A percentile compares a stretch with the other conserved stretches of the same genome.
Conservation (phyloP, 2,797 vertebrate genomes). For the Pteronotus mesoamericanus region DNA sequence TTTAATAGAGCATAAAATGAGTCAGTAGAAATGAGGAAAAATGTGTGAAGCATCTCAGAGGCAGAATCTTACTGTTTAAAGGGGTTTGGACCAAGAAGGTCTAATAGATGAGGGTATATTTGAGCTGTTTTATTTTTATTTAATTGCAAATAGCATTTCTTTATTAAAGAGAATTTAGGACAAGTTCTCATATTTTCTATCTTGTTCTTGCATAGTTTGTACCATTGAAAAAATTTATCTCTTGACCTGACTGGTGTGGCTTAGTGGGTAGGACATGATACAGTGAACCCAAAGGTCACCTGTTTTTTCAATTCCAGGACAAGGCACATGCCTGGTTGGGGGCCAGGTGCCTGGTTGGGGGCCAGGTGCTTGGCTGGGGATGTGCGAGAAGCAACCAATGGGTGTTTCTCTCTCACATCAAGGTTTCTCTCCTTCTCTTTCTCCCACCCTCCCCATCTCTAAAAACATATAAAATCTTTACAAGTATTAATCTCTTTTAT, state of each 20-base stretch:
- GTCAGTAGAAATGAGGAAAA: background rate
- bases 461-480: too few species aligned
- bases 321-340: background rate
- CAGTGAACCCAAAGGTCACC: background rate
- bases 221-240: background rate
- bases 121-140: background rate
- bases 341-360: too few species aligned
- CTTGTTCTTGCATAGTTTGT: conserved; percentile 7
- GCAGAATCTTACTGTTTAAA: background rate
- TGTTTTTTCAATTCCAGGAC: background rate
- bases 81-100: background rate
- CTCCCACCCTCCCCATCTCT: background rate
- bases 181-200: background rate
- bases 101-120: background rate
- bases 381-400: background rate
- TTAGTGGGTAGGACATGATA: background rate
- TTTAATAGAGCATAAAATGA: background rate
- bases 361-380: too few species aligned
- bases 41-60: background rate
- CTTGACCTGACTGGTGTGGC: background rate
- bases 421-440: background rate
- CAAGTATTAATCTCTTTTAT: background rate
- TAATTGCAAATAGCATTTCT: background rate
- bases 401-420: background rate
- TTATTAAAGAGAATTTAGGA: background rate